Base-by-base conservation (phyloP, 1,140 invertebrate species). In the Amyelois transitella region DNA sequence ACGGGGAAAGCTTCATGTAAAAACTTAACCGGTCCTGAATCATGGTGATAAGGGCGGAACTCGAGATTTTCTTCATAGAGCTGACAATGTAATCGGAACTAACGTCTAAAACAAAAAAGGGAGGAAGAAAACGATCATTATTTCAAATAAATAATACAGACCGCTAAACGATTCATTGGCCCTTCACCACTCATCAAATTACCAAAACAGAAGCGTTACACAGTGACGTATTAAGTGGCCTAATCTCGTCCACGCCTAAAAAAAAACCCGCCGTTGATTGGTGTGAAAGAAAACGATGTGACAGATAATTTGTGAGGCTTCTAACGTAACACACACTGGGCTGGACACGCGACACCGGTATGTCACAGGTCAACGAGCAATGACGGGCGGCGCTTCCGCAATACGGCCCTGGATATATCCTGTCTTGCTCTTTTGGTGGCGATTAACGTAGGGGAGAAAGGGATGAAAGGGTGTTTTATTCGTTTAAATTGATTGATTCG, bases 261-360 rank as follows among this genome's bases (percentile, higher is more conserved):
- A 38, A 38, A n/a, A 38, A 38, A 20, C 5, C 20, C 19, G 1
- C 4, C 45, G 44, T 6, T 24, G 44, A 55, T 55, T 32, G 53
- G 50, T 25, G 44, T 50, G 47, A 55, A 43, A 6, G 47, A 43
- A 54, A 50, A 32, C 54, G 53, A 55, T 32, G 44, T 48, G 53
- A 55, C 53, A 47, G 47, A 28, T 43, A 24, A n/a, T 18, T 51
- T 50, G 54, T 20, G 21, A 47, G 54, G 54, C 54, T 55, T 55
- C 54, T 19, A 25, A 6, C 28, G 32, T 6, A 22, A 47, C 8
- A 25, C 22, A 47, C 51, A 52, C 14, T 24, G 43, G 19, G 43
- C 14, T 24, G 43, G 19, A 38, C 28, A 55, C 32, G 6, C 47
- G 47, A 55, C 14, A 55, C 47, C 53, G 22, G 22, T 7, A 6